Evolutionary conservation across 2,113 vertebrate genomes (phyloP).

Genomic region (pig (Sus scrofa)): DNA sequence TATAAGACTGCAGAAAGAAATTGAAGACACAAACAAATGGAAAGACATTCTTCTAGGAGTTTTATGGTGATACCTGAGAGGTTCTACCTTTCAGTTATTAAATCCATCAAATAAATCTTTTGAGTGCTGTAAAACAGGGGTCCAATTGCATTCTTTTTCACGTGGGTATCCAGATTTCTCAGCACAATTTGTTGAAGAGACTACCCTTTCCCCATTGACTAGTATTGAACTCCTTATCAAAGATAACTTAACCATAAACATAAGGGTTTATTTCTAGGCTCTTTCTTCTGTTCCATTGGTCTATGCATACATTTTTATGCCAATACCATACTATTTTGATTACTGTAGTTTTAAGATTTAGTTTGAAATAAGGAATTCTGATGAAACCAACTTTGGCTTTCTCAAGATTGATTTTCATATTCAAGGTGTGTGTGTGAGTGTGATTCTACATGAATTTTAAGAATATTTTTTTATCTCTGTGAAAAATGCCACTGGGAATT

Average conservation of each 20-base stretch:
- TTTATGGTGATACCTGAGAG: neutral
- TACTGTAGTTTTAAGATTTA: neutral
- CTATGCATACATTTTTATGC: neutral
- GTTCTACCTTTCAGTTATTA: neutral
- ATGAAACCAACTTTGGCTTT: no score
- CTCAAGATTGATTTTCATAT: no score
- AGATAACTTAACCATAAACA: neutral
- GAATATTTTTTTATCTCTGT: no score
- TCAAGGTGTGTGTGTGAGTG: no score
- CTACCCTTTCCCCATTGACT: neutral
- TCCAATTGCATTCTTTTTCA: neutral
- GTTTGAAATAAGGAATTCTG: neutral
- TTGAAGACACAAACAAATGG: no score
- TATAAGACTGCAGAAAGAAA: no score
- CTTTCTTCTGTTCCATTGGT: neutral
- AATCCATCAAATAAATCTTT: neutral
- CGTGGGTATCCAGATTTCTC: neutral
- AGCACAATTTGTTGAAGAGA: neutral
- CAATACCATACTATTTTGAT: neutral
- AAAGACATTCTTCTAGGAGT: neutral
- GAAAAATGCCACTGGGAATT: no score
- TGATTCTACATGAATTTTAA: no score
- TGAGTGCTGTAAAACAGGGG: neutral
- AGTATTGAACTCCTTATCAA: neutral
- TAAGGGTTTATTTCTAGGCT: neutral